A percentile compares a stretch with the other conserved stretches of the same genome.
phyloP scores from a whole-genome alignment of 2,797 vertebrate species.

The Acridotheres tristis region DNA sequence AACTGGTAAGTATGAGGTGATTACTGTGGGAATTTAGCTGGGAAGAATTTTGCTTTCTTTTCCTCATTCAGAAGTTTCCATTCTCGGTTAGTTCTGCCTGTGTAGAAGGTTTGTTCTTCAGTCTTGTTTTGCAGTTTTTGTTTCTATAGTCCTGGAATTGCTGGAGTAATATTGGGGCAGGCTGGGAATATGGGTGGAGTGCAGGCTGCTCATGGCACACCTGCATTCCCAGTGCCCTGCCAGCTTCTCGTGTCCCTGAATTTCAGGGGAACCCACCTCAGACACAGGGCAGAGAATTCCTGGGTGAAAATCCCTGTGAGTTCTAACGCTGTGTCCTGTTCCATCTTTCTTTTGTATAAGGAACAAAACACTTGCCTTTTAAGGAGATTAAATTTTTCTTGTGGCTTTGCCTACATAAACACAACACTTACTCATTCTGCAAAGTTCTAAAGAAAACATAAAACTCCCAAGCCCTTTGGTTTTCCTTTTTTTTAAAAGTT shows the following conservation, averaged over 20 bases:
- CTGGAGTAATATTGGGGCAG: not conserved
- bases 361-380: constrained; percentile 43
- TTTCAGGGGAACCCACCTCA: not conserved
- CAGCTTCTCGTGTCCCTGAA: not conserved
- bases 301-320: not conserved
- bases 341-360: not conserved
- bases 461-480: not conserved
- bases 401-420: constrained; percentile 50
- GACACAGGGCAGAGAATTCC: not conserved
- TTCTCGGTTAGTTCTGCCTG: not conserved
- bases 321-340: not conserved
- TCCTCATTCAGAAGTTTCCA: not conserved
- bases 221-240: not conserved
- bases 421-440: constrained; percentile 42
- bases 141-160: not conserved
- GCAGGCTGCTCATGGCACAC: not conserved
- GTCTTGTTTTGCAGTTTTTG: not conserved
- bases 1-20: constrained; percentile 85
- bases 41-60: not conserved
- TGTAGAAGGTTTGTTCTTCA: not conserved
- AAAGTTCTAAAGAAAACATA: constrained; percentile 24
- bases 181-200: not conserved
- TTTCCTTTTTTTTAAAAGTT: not conserved
- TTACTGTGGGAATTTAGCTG: not conserved
- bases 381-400: constrained; percentile 40